Conservation (phyloP, 1,140 invertebrate species). For the Diachasma alloeum region DNA sequence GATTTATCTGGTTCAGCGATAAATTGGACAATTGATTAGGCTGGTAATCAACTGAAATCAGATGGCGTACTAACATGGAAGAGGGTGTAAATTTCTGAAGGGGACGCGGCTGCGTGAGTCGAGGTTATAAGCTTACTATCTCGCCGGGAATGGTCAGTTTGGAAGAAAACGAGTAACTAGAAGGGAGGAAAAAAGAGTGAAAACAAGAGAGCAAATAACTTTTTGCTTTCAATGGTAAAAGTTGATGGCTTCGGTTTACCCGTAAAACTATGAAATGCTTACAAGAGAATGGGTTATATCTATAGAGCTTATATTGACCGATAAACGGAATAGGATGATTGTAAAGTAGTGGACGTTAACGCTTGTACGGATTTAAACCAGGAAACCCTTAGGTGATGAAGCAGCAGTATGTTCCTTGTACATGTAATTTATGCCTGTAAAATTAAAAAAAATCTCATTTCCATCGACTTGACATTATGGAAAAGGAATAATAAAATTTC, state of each 20-base stretch:
- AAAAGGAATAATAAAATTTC: too few species aligned
- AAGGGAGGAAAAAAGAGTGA: background rate
- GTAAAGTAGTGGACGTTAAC: background rate
- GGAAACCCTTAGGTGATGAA: background rate
- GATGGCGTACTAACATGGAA: constrained; percentile 54
- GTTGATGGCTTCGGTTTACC: background rate
- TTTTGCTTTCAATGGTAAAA: background rate
- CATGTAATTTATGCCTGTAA: too few species aligned
- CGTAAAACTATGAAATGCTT: background rate
- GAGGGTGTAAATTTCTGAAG: constrained; percentile 25
- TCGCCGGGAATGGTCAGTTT: constrained; percentile 13
- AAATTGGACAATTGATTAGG: constrained; percentile 60
- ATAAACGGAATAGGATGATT: background rate
- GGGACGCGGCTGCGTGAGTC: constrained; percentile 47
- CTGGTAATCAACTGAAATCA: constrained; percentile 57
- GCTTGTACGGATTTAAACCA: background rate
- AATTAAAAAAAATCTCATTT: too few species aligned
- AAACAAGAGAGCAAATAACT: background rate
- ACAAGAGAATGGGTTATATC: background rate
- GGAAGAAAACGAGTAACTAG: background rate
- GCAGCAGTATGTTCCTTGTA: too few species aligned
- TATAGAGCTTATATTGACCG: background rate
- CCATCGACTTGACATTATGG: too few species aligned
- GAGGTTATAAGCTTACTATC: constrained; percentile 43
- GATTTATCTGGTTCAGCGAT: constrained; percentile 52